Percentiles rank a stretch among this genome's conserved stretches.
Evolutionary conservation across 2,888 invertebrate species (phyloP).

Genomic region (Eristalis pertinax): DNA sequence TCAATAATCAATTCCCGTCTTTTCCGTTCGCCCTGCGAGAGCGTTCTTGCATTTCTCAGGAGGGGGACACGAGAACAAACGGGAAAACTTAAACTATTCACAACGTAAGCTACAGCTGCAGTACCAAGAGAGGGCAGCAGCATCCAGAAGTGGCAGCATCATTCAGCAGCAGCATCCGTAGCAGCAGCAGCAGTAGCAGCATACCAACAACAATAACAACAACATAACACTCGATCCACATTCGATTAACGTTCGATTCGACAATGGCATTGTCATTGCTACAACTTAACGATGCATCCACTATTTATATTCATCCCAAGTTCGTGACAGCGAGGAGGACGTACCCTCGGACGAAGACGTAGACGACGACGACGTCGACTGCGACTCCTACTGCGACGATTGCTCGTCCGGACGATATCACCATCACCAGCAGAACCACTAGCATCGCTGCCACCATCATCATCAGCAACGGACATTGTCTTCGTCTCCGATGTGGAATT

Average conservation of each 20-base stretch:
- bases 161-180: not conserved
- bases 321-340: slow-evolving; percentile 58
- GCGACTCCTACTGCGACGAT: slow-evolving; percentile 31
- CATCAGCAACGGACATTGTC: slow-evolving; percentile 10
- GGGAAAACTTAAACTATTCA: slow-evolving; percentile 57
- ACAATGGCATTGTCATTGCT: slow-evolving; percentile 68
- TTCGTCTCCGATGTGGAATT: slow-evolving; percentile 10
- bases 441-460: not conserved
- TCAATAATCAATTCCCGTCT: slow-evolving; percentile 66
- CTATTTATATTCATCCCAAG: slow-evolving; percentile 69
- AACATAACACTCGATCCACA: slow-evolving; percentile 49
- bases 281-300: slow-evolving; percentile 69
- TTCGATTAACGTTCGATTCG: slow-evolving; percentile 69
- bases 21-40: slow-evolving; percentile 31
- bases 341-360: slow-evolving; percentile 25
- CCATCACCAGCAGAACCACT: not conserved
- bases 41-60: not conserved
- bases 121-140: slow-evolving; percentile 30
- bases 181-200: not conserved
- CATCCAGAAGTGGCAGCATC: not conserved
- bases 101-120: slow-evolving; percentile 53
- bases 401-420: slow-evolving; percentile 21
- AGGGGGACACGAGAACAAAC: not conserved
- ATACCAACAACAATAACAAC: not conserved
- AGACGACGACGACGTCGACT: slow-evolving; percentile 13